Evolutionary conservation across 2,888 invertebrate genomes (phyloP).

Genomic region (Eristalinus aeneus): DNA sequence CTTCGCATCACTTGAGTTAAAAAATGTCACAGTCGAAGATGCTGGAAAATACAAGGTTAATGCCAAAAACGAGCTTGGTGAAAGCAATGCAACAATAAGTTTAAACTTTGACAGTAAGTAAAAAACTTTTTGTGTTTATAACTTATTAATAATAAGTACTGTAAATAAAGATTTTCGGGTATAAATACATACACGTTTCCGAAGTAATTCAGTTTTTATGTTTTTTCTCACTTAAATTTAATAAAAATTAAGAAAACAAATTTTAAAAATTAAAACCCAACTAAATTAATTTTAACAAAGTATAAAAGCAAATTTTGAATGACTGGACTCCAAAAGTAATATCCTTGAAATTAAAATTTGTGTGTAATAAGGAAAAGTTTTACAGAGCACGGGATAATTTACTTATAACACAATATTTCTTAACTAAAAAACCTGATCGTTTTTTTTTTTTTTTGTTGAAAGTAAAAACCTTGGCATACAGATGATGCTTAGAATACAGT

Average conservation of each 20-base stretch:
- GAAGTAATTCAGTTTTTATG: no score
- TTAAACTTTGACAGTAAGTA: constrained; percentile 99
- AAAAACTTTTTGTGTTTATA: neutral
- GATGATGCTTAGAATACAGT: neutral
- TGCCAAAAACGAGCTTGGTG: constrained; percentile 98
- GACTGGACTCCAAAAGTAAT: no score
- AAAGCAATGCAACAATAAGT: constrained; percentile 98
- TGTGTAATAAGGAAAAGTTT: neutral
- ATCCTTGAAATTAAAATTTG: constrained; percentile 4
- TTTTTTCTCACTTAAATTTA: no score
- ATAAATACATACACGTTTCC: no score
- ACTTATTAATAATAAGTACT: no score
- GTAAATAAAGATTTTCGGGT: no score
- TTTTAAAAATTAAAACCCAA: neutral
- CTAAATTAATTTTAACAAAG: no score
- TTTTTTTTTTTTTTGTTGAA: neutral
- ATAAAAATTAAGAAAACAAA: no score
- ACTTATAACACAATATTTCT: neutral
- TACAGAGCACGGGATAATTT: neutral
- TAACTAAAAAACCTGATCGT: no score
- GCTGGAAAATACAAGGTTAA: constrained; percentile 98
- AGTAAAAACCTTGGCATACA: neutral
- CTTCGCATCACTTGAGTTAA: constrained; percentile 95
- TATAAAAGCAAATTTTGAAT: neutral
- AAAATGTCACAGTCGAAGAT: constrained; percentile 97